Evolutionary conservation across 2,888 invertebrate species (phyloP), one percentile per base, ranked within the genome.

Genomic region (Ornithoptera priamus): DNA sequence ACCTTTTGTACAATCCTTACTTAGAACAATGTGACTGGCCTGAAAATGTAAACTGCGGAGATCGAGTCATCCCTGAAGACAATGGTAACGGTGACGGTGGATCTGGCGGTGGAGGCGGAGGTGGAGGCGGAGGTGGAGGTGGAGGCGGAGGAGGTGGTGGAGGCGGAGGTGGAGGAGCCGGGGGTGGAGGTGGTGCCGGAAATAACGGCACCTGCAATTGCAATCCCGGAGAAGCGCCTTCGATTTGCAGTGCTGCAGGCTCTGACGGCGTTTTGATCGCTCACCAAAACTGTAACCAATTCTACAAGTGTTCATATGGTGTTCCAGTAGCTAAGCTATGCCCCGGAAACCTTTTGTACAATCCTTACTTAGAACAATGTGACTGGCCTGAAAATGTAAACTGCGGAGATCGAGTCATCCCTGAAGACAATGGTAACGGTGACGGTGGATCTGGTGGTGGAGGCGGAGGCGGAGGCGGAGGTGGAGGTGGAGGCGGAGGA

Each of bases 1-100:
- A 70, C 39, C 78, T 84, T 2, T 46, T 78, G 0, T 85, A 78
- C 69, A 80, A 81, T 64, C 76, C 81, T 1, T 46, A 65, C 1
- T 73, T n/a, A 6, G 74, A 79, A 53, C 30, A 65, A 56, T 84
- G 84, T 66, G 83, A 83, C 56, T 82, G 80, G 80, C 77, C 80
- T 1, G 69, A 76, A 1, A 77, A 79, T 6, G 82, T 81, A 0
- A 70, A 77, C 2, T 84, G 83, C 39, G 75, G 77, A 1, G 75
- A 78, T 20, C 73, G 80, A 70, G 65, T 75, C 0, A 75, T 75
- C 2, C 76, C 75, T 0, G 76, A 73, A 3, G 46, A 58, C 17
- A 56, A 67, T 2, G 70, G 50, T 10, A 68, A 72, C 15, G 74
- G 73, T 8, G 72, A 69, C 1, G 69, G 71, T 1, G 71, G 65